Percentiles rank a stretch among this genome's conserved stretches.
phyloP scores from a whole-genome alignment of 2,888 invertebrate genomes.

The Synergus umbraculus region DNA sequence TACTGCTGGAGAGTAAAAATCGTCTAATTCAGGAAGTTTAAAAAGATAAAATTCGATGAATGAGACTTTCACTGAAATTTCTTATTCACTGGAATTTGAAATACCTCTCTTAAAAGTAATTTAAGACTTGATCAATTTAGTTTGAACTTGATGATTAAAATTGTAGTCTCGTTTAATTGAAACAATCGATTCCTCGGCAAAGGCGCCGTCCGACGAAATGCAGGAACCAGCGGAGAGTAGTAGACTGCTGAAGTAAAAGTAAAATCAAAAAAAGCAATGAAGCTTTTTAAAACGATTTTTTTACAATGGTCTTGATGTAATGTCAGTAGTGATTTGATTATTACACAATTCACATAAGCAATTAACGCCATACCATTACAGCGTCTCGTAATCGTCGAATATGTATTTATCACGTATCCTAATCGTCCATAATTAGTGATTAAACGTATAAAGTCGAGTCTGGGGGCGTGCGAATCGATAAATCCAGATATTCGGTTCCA shows the following conservation, averaged over 20 bases:
- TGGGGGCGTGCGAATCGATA: conserved; percentile 23
- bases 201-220: conserved; percentile 60
- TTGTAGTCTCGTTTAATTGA: not conserved
- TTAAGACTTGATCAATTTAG: not conserved
- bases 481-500: conserved; percentile 10
- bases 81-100: not conserved
- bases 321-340: conserved; percentile 55
- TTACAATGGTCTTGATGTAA: conserved; percentile 52
- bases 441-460: conserved; percentile 42
- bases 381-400: conserved; percentile 55
- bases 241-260: conserved; percentile 62
- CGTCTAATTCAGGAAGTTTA: conserved; percentile 12
- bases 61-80: conserved; percentile 7
- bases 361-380: conserved; percentile 45
- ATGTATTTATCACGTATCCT: conserved; percentile 55
- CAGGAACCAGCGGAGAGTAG: conserved; percentile 65
- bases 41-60: conserved; percentile 12
- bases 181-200: conserved; percentile 37
- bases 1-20: conserved; percentile 12
- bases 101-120: not conserved
- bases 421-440: conserved; percentile 44
- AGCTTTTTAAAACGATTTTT: conserved; percentile 61
- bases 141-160: conserved; percentile 7
- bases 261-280: conserved; percentile 52
- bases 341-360: conserved; percentile 40